Evolutionary conservation across 2,888 invertebrate genomes (phyloP), one percentile per base, ranked within the genome.

Genomic region (Thereva unica): DNA sequence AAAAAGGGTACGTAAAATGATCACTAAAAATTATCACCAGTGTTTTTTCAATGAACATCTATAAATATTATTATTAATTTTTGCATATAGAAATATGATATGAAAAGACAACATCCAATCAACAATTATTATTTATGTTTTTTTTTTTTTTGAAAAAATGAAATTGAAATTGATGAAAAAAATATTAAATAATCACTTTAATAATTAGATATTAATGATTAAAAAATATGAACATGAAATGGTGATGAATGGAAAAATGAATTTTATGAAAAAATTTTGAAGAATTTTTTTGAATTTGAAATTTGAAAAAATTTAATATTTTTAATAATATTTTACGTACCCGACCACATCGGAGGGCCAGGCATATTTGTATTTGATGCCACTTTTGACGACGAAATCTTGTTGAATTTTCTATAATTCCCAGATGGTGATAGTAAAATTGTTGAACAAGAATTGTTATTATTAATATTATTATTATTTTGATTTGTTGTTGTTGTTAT

Each of bases 291-390:
- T 9, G 47, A 4, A 38, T 59, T 47, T 59, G 6, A 47, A 50
- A 7, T n/a, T 40, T 40, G n/a, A n/a, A n/a, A n/a, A n/a, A n/a
- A n/a, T n/a, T 40, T 5, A 41, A 23, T 40, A 23, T 40, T 50
- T 49, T 61, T 50, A 68, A 63, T 37, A 53, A 57, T 69, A 53
- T 67, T 73, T 63, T 75, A 80, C 80, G 77, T 75, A 80, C 80
- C 80, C 74, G 80, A 80, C 80, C 80, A 80, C 77, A 80, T 76
- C 71, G 80, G 79, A 77, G 80, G 78, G 75, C 79, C 80, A 77
- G 80, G 80, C 80, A 80, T 80, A 75, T 76, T 68, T 64, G 67
- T 49, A 40, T 68, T 63, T 65, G 65, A 47, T 65, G 67, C 64
- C 65, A 66, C 67, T 69, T 69, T 69, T 61, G 67, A 63, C 53